Base-by-base conservation (phyloP, 1,140 invertebrate species). In the Scaptomyza montana region DNA sequence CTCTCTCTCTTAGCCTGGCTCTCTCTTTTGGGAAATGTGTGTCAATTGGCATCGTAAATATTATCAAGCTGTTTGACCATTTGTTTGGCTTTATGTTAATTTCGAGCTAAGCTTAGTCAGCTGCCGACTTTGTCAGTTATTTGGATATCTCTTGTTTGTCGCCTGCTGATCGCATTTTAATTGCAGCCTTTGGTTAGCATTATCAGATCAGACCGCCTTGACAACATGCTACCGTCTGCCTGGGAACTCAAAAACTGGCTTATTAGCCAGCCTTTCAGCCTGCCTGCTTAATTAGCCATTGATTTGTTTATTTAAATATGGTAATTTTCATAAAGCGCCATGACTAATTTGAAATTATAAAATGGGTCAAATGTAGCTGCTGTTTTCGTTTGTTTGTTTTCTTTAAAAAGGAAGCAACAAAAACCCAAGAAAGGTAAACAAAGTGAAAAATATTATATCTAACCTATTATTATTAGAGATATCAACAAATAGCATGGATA, bases 91-190 rank as follows among this genome's bases (percentile, higher is more conserved):
- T 73, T 80, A 80, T 84, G 80, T 54, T 77, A 85, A 85, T 84
- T 49, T 43, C 36, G 41, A n/a, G 8, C 36, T 19, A 43, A 50
- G 45, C 39, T 74, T 62, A 71, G 54, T 73, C 63, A 66, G 50
- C 41, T 50, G 46, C 30, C 5, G 12, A 13, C 57, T 69, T 54
- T 36, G 67, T 39, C 66, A 68, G 49, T 33, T 33, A 33, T 5
- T 33, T 33, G 5, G 30, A 33, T 33, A 33, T 33, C 30, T 0
- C 0, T 33, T 64, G 57, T 70, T 36, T 64, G 50, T 59, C 70
- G 82, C 81, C 78, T 59, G 80, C 67, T 74, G 82, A 82, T 77
- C 79, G 71, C 62, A 70, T 89, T 86, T 86, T 86, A 86, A 86
- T 89, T 86, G 82, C 82, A 61, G 67, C 69, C 74, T 74, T 75